Evolutionary conservation across 2,113 vertebrate genomes (phyloP).

Genomic region (Mionectes macconnelli): DNA sequence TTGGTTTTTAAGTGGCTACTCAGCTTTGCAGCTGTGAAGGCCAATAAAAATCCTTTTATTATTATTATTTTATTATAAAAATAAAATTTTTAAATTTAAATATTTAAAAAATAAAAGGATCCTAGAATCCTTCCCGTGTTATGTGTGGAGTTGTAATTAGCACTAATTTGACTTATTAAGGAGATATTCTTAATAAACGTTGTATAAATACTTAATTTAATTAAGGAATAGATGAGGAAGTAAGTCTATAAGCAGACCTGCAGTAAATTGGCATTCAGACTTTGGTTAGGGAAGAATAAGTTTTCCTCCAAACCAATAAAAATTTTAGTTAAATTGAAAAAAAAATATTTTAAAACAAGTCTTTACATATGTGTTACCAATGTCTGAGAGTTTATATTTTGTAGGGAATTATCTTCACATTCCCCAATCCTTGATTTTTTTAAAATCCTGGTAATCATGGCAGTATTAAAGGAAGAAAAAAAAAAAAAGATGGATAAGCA

Average conservation of each 20-base stretch:
- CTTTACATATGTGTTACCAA: neutral
- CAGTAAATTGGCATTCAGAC: neutral
- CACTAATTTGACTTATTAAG: neutral
- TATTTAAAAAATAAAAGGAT: too few relatives aligned
- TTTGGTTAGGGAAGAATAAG: neutral
- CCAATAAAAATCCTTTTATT: neutral
- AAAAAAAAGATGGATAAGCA: neutral
- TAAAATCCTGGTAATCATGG: neutral
- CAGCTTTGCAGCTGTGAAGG: neutral
- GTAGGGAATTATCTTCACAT: neutral
- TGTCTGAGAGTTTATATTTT: neutral
- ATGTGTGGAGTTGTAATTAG: neutral
- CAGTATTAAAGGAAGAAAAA: neutral
- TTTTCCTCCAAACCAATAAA: neutral
- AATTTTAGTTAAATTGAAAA: neutral
- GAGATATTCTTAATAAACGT: neutral
- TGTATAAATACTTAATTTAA: neutral
- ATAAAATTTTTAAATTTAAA: too few relatives aligned
- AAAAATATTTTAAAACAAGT: neutral
- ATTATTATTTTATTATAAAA: too few relatives aligned
- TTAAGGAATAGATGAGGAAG: neutral
- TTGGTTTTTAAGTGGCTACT: neutral
- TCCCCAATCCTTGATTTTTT: neutral
- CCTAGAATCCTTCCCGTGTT: neutral
- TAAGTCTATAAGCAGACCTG: neutral